Evolutionary conservation across 2,113 vertebrate species (phyloP), one percentile per base, ranked within the genome.

Genomic region (Laterallus jamaicensis): DNA sequence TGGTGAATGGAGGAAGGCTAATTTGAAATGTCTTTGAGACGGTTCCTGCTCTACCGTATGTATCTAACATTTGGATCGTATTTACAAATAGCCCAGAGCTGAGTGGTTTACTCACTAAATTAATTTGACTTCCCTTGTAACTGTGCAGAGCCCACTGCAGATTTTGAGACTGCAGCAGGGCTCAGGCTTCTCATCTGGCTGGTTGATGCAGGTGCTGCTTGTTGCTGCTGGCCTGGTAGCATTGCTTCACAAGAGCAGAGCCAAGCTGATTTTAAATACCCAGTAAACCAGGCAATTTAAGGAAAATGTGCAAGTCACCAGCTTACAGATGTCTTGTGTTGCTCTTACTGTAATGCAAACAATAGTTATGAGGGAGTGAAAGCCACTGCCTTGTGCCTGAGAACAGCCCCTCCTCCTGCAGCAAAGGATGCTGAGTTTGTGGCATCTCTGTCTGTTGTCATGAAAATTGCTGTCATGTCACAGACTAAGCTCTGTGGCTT

Each of bases 321-420:
- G 40, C 29, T 35, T 89, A 42, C 77, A 70, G 80, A 49, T 44
- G 74, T 64, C 91, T 44, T 2, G 0, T 40, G 73, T 78, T 83
- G 63, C 86, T 83, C 8, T 31, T 31, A 32, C 71, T 40, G n/a
- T 58, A 42, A 17, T 8, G 73, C 76, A 47, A 80, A 97, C 85
- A 91, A 92, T 93, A 60, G 92, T 88, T 68, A 80, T 54, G 73
- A 92, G 66, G 28, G 86, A 90, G 88, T 0, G 39, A 83, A 74
- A 96, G 93, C 95, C 88, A 5, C 83, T 18, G 68, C 90, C 86
- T 75, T 1, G 3, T 26, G 80, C 50, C 40, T 63, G 86, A 85
- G 49, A 76, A 1, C 32, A 1, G 91, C 96, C 67, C 92, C 93
- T 92, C 95, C 96, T 96, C 80, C 93, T 84, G 93, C 95, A 89